Conservation (phyloP, 2,797 vertebrate genomes). For the Echeneis naucrates region DNA sequence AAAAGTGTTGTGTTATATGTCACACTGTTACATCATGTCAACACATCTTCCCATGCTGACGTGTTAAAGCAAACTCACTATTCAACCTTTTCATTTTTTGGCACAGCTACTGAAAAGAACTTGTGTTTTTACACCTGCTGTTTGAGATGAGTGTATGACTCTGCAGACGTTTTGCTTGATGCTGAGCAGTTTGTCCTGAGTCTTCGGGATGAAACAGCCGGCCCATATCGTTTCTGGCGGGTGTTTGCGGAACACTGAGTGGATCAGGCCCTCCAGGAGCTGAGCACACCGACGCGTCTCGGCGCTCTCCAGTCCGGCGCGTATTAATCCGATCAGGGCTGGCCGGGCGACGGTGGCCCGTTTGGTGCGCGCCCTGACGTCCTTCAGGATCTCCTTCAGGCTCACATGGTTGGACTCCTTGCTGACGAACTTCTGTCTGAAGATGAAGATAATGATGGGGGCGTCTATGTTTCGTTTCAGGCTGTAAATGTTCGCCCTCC, state of each 20-base stretch:
- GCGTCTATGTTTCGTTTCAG: slow-evolving; percentile 72
- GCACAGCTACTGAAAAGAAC: neutral
- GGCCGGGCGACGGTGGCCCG: slow-evolving; percentile 54
- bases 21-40: no score
- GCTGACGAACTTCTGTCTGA: slow-evolving; percentile 76
- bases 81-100: neutral
- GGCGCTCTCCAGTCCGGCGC: slow-evolving; percentile 53
- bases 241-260: slow-evolving; percentile 79
- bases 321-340: slow-evolving; percentile 83
- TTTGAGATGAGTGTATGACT: slow-evolving; percentile 74
- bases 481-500: slow-evolving; percentile 48
- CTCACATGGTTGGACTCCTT: slow-evolving; percentile 41
- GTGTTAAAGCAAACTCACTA: neutral
- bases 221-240: slow-evolving; percentile 80
- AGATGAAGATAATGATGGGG: slow-evolving; percentile 80
- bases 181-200: slow-evolving; percentile 52
- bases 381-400: slow-evolving; percentile 83
- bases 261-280: slow-evolving; percentile 75
- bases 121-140: slow-evolving; percentile 73
- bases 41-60: slow-evolving; percentile 25
- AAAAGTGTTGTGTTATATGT: neutral
- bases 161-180: slow-evolving; percentile 80
- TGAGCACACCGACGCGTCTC: slow-evolving; percentile 63
- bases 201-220: slow-evolving; percentile 76
- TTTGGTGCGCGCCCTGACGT: slow-evolving; percentile 79